Percentiles rank a stretch among this genome's conserved stretches.
Conservation (phyloP, 2,113 vertebrate genomes). For the Tauraco erythrolophus region DNA sequence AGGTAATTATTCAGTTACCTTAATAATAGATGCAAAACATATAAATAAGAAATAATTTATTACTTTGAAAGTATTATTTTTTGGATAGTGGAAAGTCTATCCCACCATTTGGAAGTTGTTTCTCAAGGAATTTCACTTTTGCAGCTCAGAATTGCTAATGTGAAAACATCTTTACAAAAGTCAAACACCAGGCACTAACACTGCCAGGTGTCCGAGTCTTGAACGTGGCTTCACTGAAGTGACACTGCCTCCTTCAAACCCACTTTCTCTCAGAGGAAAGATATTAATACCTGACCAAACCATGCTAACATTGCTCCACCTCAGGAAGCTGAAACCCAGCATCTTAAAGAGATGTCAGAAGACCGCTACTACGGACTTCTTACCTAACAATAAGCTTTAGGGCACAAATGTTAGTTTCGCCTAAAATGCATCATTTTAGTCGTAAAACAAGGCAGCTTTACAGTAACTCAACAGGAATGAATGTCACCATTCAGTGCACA, state of each 20-base stretch:
- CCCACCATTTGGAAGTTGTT: not conserved
- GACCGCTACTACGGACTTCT: not conserved
- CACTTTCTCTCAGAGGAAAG: not conserved
- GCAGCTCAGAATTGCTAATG: not conserved
- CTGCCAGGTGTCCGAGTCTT: not conserved
- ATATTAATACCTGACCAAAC: not conserved
- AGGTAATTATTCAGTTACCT: not conserved
- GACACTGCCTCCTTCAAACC: not conserved
- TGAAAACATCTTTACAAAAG: not conserved
- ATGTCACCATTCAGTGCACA: not conserved
- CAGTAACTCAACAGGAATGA: not conserved
- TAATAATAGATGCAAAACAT: not conserved
- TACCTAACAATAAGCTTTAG: not conserved
- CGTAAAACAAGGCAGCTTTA: not conserved
- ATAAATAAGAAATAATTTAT: not conserved
- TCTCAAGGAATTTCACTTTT: not conserved
- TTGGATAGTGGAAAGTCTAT: not conserved
- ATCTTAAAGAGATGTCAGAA: not conserved
- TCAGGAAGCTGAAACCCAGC: not conserved
- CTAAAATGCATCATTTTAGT: not conserved
- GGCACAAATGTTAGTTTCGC: not conserved
- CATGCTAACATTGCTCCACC: not conserved
- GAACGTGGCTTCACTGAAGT: rapidly evolving
- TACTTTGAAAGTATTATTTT: not conserved
- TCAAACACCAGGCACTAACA: not conserved